Evolutionary conservation across 2,888 invertebrate genomes (phyloP).

Genomic region (Agrochola lota): DNA sequence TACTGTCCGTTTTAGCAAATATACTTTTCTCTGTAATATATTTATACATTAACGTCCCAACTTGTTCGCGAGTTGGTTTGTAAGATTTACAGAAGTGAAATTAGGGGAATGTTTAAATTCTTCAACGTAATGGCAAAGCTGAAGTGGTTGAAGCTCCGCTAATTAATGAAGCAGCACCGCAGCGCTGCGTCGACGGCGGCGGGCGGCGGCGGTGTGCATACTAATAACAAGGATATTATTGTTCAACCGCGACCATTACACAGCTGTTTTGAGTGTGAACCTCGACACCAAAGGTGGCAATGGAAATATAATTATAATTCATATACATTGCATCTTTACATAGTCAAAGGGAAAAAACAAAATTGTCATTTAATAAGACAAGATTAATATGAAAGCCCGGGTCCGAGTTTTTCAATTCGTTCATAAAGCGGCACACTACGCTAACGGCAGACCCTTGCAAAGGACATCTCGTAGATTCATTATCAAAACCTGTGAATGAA

Average conservation of each 20-base stretch:
- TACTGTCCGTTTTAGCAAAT: conserved; percentile 55
- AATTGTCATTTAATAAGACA: conserved; percentile 41
- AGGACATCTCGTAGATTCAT: conserved; percentile 59
- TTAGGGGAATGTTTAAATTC: conserved; percentile 80
- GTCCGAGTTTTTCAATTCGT: conserved; percentile 42
- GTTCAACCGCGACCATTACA: conserved; percentile 66
- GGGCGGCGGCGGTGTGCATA: conserved; percentile 73
- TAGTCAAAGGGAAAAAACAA: background rate
- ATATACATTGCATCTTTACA: conserved; percentile 9
- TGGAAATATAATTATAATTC: conserved; percentile 13
- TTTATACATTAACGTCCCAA: conserved; percentile 55
- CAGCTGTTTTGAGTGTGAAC: conserved; percentile 33
- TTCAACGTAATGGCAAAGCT: conserved; percentile 76
- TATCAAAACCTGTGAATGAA: conserved; percentile 59
- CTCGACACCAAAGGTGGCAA: conserved; percentile 10
- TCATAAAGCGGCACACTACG: conserved; percentile 44
- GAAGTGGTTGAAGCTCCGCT: conserved; percentile 80
- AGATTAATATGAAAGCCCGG: conserved; percentile 45
- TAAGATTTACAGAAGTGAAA: conserved; percentile 70
- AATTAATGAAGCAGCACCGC: conserved; percentile 82
- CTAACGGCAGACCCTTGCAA: conserved; percentile 41
- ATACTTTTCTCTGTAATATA: conserved; percentile 48
- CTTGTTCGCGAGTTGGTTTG: conserved; percentile 58
- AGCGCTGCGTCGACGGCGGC: conserved; percentile 67
- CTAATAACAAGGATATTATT: conserved; percentile 79